Evolutionary conservation across 2,797 vertebrate species (phyloP).

Genomic region (Hephaestus fuliginosus): DNA sequence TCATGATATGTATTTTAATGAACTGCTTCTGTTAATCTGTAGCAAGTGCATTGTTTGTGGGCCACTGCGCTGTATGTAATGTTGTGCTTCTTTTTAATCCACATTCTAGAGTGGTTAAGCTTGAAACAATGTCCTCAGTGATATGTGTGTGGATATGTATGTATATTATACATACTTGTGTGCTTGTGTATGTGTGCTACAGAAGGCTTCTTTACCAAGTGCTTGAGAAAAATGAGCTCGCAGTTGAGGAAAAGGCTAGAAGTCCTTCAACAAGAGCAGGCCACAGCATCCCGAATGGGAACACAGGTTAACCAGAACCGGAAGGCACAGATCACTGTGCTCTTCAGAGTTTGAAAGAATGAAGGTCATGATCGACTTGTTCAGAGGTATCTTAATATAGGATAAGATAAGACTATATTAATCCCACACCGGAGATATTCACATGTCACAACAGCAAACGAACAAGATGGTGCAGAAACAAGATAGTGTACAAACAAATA

Average conservation of each 20-base stretch:
- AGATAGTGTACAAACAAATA: no score
- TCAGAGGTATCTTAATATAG: neutral
- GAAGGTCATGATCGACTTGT: neutral
- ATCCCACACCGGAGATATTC: no score
- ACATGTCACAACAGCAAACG: no score
- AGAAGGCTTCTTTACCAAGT: neutral
- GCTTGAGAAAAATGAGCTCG: neutral
- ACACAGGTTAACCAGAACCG: neutral
- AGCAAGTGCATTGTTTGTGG: no score
- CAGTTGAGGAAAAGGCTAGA: neutral
- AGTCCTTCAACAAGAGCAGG: neutral
- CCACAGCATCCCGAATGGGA: neutral
- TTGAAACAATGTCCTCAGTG: no score
- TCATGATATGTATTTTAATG: no score
- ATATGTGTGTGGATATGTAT: neutral
- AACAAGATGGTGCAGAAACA: no score
- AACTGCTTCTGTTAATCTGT: no score
- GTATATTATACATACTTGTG: neutral
- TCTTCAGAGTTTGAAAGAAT: neutral
- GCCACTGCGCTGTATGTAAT: no score
- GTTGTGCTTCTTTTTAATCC: no score
- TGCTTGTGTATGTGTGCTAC: neutral
- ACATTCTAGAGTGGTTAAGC: no score
- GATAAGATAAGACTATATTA: no score
- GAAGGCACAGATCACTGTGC: neutral